Evolutionary conservation across 1,140 invertebrate species (phyloP).

Genomic region (Procambarus virginalis): DNA sequence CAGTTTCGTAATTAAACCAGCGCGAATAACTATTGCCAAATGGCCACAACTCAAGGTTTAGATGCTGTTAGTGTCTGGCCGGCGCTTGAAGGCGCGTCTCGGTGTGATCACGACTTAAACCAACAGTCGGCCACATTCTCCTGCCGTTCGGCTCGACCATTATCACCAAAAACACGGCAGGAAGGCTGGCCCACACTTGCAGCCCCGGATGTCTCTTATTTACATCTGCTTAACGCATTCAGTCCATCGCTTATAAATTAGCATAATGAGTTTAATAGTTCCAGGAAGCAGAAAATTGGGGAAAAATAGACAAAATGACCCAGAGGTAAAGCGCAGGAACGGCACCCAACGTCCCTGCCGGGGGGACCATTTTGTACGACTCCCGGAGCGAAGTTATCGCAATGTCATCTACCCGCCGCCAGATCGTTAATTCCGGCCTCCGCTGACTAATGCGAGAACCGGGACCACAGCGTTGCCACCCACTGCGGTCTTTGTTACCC

Average conservation of each 20-base stretch:
- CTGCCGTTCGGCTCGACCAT: neutral
- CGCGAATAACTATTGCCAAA: neutral
- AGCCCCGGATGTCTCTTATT: neutral
- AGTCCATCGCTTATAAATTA: neutral
- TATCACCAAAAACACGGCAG: neutral
- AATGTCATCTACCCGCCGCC: slow-evolving; percentile 30
- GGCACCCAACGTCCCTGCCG: neutral
- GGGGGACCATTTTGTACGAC: slow-evolving; percentile 30
- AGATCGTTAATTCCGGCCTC: slow-evolving; percentile 40
- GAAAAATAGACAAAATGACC: neutral
- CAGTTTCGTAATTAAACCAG: too few relatives aligned
- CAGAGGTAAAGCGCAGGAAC: neutral
- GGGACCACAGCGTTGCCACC: neutral
- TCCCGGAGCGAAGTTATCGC: slow-evolving; percentile 36
- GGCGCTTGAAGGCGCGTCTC: neutral
- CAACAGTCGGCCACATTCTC: neutral
- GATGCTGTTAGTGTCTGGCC: neutral
- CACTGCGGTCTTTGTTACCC: too few relatives aligned
- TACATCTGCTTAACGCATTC: neutral
- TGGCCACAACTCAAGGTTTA: neutral
- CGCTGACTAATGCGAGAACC: slow-evolving; percentile 28
- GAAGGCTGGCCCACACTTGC: neutral
- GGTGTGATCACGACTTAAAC: neutral
- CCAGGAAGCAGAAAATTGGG: neutral
- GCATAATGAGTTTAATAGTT: neutral